These are phyloP conservation scores for Sebastes dallii DNA, from an alignment of 2,797 vertebrate genomes.

Conservation along the genomic window DNA sequence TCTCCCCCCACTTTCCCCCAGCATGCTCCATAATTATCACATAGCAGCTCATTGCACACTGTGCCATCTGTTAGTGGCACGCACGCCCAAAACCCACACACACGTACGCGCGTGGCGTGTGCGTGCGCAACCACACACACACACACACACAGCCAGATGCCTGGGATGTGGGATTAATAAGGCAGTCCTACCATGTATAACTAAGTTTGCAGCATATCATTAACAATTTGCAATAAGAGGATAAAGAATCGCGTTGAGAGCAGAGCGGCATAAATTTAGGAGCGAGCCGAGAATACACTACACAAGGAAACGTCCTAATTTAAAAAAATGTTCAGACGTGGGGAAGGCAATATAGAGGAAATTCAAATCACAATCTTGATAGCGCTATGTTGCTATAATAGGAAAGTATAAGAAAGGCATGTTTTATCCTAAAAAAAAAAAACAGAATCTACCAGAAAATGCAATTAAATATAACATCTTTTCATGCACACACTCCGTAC, in stretches of 20 bases:
- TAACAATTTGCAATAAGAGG: slow-evolving; percentile 53
- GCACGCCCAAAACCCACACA: slow-evolving; percentile 2
- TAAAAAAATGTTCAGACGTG: not conserved
- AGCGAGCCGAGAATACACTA: not conserved
- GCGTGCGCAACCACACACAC: not conserved
- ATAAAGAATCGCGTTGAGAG: slow-evolving; percentile 32
- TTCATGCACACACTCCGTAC: not conserved
- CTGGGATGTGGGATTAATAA: slow-evolving; percentile 54
- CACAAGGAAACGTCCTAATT: not conserved
- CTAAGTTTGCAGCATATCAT: slow-evolving; percentile 61
- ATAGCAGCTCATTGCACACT: slow-evolving; percentile 77
- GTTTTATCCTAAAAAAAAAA: not conserved
- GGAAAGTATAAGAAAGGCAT: not conserved
- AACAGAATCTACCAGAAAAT: not conserved
- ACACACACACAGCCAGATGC: slow-evolving; percentile 54
- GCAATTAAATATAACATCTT: not conserved
- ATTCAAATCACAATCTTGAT: not conserved
- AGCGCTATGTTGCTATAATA: not conserved
- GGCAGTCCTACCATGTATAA: slow-evolving; percentile 47
- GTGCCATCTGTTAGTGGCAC: slow-evolving; percentile 76
- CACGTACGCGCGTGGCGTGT: not conserved
- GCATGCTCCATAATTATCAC: slow-evolving; percentile 80
- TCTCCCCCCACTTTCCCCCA: slow-evolving; percentile 51
- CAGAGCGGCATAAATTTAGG: slow-evolving; percentile 1
- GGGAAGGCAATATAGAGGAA: not conserved